Percentiles rank a stretch among this genome's conserved stretches.
phyloP scores from a whole-genome alignment of 2,797 vertebrate genomes.

The Pachyuromys duprasi region DNA sequence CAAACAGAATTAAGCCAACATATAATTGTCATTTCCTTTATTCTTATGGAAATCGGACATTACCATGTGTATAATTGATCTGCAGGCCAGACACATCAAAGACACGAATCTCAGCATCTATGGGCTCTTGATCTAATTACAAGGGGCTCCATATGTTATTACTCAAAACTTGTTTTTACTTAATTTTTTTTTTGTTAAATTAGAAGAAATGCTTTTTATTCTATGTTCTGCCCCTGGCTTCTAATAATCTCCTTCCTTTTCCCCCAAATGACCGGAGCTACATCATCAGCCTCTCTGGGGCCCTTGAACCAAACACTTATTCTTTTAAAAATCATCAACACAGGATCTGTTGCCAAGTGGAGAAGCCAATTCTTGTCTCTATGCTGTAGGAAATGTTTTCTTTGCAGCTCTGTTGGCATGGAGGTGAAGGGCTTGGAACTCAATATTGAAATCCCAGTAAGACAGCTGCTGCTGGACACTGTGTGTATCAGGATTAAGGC shows the following conservation, averaged over 20 bases:
- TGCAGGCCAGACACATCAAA: slow-evolving; percentile 76
- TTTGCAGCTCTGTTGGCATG: slow-evolving; percentile 73
- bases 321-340: slow-evolving; percentile 83
- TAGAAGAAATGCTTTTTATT: slow-evolving; percentile 75
- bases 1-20: slow-evolving; percentile 80
- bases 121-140: slow-evolving; percentile 74
- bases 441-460: slow-evolving; percentile 41
- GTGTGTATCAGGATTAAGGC: slow-evolving; percentile 12
- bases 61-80: slow-evolving; percentile 78
- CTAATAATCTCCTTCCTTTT: slow-evolving; percentile 71
- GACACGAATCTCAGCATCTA: slow-evolving; percentile 59
- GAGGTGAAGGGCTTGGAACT: slow-evolving; percentile 69
- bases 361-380: slow-evolving; percentile 74
- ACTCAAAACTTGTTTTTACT: slow-evolving; percentile 74
- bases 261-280: slow-evolving; percentile 69
- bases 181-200: slow-evolving; percentile 65
- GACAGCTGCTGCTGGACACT: background rate
- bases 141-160: slow-evolving; percentile 73
- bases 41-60: slow-evolving; percentile 82
- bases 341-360: slow-evolving; percentile 76
- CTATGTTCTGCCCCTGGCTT: slow-evolving; percentile 34
- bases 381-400: slow-evolving; percentile 74
- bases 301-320: slow-evolving; percentile 78
- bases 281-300: slow-evolving; percentile 72
- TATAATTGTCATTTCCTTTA: slow-evolving; percentile 81